phyloP scores from a whole-genome alignment of 2,797 vertebrate genomes.

The Sparus aurata region DNA sequence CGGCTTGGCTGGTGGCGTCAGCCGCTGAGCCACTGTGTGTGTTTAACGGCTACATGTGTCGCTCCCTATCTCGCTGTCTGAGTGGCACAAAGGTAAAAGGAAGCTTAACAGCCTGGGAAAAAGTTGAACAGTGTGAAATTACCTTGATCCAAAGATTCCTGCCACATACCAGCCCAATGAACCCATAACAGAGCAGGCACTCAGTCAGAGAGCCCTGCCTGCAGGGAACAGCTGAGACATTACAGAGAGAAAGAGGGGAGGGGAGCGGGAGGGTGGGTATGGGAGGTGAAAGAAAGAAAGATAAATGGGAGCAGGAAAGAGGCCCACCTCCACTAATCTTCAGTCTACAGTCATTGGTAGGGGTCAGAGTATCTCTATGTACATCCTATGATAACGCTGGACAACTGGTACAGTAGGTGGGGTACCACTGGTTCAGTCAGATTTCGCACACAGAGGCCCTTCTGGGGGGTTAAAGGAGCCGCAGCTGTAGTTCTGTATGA shows the following conservation, averaged over 20 bases:
- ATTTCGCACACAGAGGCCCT: constrained; percentile 25
- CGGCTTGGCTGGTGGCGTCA: constrained; percentile 74
- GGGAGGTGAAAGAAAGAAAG: constrained; percentile 79
- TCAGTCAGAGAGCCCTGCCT: constrained; percentile 78
- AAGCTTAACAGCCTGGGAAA: constrained; percentile 90
- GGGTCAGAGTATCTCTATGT: constrained; percentile 68
- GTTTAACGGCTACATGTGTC: constrained; percentile 86
- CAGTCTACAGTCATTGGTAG: constrained; percentile 56
- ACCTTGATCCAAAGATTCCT: constrained; percentile 91
- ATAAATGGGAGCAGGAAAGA: constrained; percentile 80
- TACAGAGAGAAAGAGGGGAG: constrained; percentile 58
- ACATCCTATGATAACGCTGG: constrained; percentile 63
- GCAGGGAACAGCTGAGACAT: constrained; percentile 85
- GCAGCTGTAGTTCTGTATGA: constrained; percentile 28
- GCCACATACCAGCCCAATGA: constrained; percentile 88
- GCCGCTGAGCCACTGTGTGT: constrained; percentile 70
- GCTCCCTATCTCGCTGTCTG: constrained; percentile 82
- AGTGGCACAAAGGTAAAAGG: constrained; percentile 88
- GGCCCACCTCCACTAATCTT: constrained; percentile 73
- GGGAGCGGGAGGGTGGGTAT: constrained; percentile 16
- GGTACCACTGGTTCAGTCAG: constrained; percentile 23
- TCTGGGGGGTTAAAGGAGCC: constrained; percentile 3
- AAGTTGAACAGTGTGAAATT: constrained; percentile 90
- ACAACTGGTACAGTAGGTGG: constrained; percentile 57
- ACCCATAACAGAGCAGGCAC: constrained; percentile 87